These are phyloP conservation scores for Axinella damicornis DNA, from an alignment of 37 sponge, comb jelly and placozoan genomes.

Conservation along the genomic window DNA sequence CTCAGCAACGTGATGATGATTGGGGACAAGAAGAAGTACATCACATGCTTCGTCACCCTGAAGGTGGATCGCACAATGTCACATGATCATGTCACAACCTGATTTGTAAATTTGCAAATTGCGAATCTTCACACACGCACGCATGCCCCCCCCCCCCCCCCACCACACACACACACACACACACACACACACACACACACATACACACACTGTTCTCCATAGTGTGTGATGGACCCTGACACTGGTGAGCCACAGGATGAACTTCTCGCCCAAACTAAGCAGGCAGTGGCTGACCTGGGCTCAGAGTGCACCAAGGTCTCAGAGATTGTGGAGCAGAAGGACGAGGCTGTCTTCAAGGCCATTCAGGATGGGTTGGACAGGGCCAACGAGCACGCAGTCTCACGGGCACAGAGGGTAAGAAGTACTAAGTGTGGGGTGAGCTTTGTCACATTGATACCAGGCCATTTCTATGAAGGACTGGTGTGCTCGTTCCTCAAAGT, in stretches of 20 bases:
- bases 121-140: not conserved
- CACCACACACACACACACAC: no score
- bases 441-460: not conserved
- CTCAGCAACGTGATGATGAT: slow-evolving; percentile 89
- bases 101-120: no score
- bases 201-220: not conserved
- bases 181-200: no score
- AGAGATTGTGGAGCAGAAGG: slow-evolving; percentile 74
- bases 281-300: slow-evolving; percentile 39
- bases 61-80: slow-evolving; percentile 53
- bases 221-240: slow-evolving; percentile 83
- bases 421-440: not conserved
- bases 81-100: no score
- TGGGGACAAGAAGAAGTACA: slow-evolving; percentile 83
- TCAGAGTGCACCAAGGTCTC: slow-evolving; percentile 70
- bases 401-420: slow-evolving; percentile 85
- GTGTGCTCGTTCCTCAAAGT: not conserved
- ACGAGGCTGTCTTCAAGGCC: slow-evolving; percentile 68
- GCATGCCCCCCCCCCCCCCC: no score
- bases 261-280: slow-evolving; percentile 31
- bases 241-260: slow-evolving; percentile 83
- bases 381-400: slow-evolving; percentile 70
- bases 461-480: no score
- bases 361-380: slow-evolving; percentile 80
- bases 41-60: slow-evolving; percentile 80